phyloP scores from a whole-genome alignment of 2,797 vertebrate genomes.

The Poeciliopsis gracilis region DNA sequence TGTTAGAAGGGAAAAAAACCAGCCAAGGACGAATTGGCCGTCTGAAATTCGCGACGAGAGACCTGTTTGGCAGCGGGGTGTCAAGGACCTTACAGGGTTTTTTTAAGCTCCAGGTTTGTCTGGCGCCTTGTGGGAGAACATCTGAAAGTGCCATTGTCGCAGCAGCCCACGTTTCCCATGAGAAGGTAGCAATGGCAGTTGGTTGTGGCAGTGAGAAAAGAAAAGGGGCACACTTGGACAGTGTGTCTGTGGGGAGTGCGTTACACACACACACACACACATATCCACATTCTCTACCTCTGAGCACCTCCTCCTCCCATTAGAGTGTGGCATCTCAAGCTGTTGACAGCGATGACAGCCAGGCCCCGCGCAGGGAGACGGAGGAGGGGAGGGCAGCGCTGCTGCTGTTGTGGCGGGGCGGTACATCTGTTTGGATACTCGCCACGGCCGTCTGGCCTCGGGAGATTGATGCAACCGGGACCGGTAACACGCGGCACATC shows the following conservation, averaged over 20 bases:
- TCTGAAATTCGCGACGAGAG: not conserved
- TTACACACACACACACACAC: conserved; percentile 20
- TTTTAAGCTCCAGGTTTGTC: conserved; percentile 32
- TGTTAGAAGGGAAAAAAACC: conserved; percentile 9
- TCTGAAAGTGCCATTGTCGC: conserved; percentile 59
- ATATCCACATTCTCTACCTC: not conserved
- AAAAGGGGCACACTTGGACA: conserved; percentile 45
- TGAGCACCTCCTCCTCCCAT: conserved; percentile 47
- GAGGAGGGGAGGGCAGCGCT: conserved; percentile 7
- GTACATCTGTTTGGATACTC: conserved; percentile 61
- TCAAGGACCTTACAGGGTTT: conserved; percentile 22
- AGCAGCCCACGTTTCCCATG: conserved; percentile 33
- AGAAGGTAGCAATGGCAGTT: conserved; percentile 27
- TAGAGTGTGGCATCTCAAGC: conserved; percentile 58
- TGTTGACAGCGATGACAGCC: conserved; percentile 70
- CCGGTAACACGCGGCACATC: conserved; percentile 17
- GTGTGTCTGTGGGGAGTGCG: conserved; percentile 53
- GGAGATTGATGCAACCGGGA: conserved; percentile 39
- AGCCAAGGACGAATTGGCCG: conserved; percentile 16
- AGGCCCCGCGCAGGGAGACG: conserved; percentile 40
- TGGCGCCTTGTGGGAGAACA: conserved; percentile 58
- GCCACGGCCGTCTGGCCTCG: conserved; percentile 35
- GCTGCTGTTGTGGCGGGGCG: conserved; percentile 13
- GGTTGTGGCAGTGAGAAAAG: conserved; percentile 11
- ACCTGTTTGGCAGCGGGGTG: conserved; percentile 17